phyloP scores from a whole-genome alignment of 2,113 vertebrate genomes.

The Pantherophis guttatus region DNA sequence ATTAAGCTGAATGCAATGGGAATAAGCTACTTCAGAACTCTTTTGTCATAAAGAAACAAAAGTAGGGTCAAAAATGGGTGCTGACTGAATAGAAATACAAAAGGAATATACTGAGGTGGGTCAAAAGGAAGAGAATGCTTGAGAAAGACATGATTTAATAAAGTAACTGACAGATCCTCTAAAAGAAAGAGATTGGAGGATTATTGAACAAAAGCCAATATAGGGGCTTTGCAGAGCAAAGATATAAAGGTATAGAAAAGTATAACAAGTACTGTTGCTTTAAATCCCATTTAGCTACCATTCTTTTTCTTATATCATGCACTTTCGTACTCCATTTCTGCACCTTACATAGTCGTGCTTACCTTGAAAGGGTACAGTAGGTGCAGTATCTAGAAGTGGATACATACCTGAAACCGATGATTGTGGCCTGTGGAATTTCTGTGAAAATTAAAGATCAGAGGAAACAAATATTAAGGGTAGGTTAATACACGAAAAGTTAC shows the following conservation, averaged over 20 bases:
- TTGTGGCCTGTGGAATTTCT: slow-evolving; percentile 66
- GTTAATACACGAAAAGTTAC: background rate
- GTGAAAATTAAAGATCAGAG: slow-evolving; percentile 55
- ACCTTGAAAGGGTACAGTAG: background rate
- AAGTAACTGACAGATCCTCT: background rate
- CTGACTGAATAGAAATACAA: background rate
- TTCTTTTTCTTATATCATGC: background rate
- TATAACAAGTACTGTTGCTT: background rate
- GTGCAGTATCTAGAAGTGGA: background rate
- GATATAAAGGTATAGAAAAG: background rate
- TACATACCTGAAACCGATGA: slow-evolving; percentile 68
- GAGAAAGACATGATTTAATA: background rate
- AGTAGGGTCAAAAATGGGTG: background rate
- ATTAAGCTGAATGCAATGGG: background rate
- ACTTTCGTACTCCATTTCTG: background rate
- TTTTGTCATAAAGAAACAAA: background rate
- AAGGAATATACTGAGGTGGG: background rate
- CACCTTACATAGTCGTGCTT: background rate
- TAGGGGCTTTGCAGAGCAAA: background rate
- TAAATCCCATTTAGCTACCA: background rate
- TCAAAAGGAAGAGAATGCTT: background rate
- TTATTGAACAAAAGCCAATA: background rate
- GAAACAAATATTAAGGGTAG: background rate
- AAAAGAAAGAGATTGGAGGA: background rate
- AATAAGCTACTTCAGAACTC: background rate